Evolutionary conservation across 2,888 invertebrate genomes (phyloP), one percentile per base, ranked within the genome.

Genomic region (Agrotis clavis): DNA sequence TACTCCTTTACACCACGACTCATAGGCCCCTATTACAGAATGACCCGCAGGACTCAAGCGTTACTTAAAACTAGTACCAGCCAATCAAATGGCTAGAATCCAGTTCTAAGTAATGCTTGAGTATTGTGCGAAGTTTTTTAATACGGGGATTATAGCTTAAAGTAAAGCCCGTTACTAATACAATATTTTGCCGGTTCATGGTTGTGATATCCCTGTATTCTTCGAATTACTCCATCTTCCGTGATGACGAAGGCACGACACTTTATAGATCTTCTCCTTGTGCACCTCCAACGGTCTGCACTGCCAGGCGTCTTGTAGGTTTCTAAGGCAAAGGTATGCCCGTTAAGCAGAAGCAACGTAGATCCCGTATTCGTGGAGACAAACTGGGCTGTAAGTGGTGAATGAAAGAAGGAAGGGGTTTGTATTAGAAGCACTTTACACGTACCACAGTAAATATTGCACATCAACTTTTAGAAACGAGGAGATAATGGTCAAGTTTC

Each of bases 241-340:
- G 25, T 47, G n/a, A 77, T 77, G 21, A 77, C 67, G 47, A 73
- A 77, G 4, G 77, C 77, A 13, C 64, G 54, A 30, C 76, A 77
- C 51, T 51, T 71, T 25, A 51, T 59, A 16, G 76, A 1, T 47
- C 35, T 53, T 71, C 77, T 62, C n/a, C 30, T 77, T 0, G 61
- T 62, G 48, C 77, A 77, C n/a, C 77, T 77, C 76, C 77, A 77
- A 13, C 71, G 56, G 13, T 67, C 47, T 57, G 51, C 35, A 19
- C 48, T 48, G 1, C 2, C 59, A 1, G 61, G 18, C 0, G 13
- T 21, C 51, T 51, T 25, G n/a, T 54, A 60, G 7, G 47, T 25
- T 41, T 76, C 71, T 47, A n/a, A 59, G 14, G 65, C n/a, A 56
- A 21, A 77, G 6, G 71, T 71, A 16, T 77, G 57, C 13, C 71